Conservation (phyloP, 2,797 vertebrate species). For the Lates japonicus region DNA sequence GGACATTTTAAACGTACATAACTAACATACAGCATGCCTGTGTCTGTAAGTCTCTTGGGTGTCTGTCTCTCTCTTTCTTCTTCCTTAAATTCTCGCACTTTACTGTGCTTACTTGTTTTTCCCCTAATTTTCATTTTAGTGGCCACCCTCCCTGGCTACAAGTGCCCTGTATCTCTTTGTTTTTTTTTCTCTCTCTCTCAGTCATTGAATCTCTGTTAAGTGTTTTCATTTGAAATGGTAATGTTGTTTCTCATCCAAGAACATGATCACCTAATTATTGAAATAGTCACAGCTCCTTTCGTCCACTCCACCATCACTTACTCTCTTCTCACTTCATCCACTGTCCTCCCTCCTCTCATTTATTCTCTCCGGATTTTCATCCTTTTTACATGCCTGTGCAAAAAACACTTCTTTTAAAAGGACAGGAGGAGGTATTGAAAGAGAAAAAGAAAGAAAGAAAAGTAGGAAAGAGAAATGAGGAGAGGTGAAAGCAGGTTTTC, state of each 20-base stretch:
- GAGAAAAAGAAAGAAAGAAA: not conserved
- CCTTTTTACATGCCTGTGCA: constrained; percentile 12
- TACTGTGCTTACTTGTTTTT: not conserved
- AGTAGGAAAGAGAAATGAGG: not conserved
- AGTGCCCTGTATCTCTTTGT: not conserved
- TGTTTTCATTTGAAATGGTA: constrained; percentile 39
- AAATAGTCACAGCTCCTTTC: constrained; percentile 38
- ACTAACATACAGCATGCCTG: not conserved
- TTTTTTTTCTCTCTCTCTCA: not conserved
- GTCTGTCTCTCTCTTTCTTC: not conserved
- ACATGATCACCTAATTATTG: constrained; percentile 56
- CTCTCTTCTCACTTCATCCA: constrained; percentile 18
- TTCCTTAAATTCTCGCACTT: constrained; percentile 1
- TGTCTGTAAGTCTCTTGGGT: not conserved
- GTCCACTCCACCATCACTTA: constrained; percentile 42
- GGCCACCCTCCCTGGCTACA: not conserved
- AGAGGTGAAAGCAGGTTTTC: not conserved
- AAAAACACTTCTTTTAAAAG: constrained; percentile 12
- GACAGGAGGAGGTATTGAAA: not conserved
- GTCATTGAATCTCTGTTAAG: constrained; percentile 33
- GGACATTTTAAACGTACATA: constrained; percentile 17
- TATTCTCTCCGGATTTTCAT: constrained; percentile 12
- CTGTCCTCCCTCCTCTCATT: constrained; percentile 24
- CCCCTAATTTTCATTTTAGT: not conserved
- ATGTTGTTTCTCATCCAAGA: constrained; percentile 52